Evolutionary conservation across 2,113 vertebrate genomes (phyloP).

Genomic region (Ptychochromis oligacanthus): DNA sequence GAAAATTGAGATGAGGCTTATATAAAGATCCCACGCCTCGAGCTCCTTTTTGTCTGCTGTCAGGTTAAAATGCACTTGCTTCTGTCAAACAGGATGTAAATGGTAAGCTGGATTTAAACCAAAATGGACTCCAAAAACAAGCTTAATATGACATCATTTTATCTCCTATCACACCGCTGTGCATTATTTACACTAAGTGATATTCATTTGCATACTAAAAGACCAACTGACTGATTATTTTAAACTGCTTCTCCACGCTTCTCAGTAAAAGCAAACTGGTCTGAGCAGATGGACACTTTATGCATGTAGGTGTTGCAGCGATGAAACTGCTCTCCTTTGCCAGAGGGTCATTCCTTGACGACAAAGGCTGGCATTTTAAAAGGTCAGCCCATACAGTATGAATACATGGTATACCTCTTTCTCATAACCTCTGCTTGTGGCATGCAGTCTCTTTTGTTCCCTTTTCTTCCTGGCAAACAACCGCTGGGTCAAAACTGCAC

Average conservation of each 20-base stretch:
- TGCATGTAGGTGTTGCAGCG: conserved; percentile 13
- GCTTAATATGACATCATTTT: conserved; percentile 15
- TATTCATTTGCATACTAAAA: neutral
- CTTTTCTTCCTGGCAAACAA: conserved; percentile 1
- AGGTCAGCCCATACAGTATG: conserved; percentile 50
- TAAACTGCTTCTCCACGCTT: neutral
- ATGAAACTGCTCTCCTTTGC: conserved; percentile 31
- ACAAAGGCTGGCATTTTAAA: conserved; percentile 73
- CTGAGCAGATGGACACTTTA: neutral
- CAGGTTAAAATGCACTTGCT: conserved; percentile 8
- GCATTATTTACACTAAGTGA: conserved; percentile 9
- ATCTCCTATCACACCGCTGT: neutral
- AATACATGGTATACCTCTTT: conserved; percentile 34
- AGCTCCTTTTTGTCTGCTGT: conserved; percentile 50
- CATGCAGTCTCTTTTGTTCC: conserved; percentile 3
- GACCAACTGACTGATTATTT: neutral
- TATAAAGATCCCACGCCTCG: conserved; percentile 26
- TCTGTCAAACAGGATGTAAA: conserved; percentile 26
- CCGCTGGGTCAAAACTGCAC: neutral
- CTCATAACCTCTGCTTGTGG: conserved; percentile 23
- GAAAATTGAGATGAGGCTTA: conserved; percentile 29
- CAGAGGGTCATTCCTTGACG: conserved; percentile 35
- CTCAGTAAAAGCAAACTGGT: neutral
- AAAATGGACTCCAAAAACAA: conserved; percentile 27
- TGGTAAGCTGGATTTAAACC: conserved; percentile 41